Percentiles rank a stretch among this genome's conserved stretches.
phyloP scores from a whole-genome alignment of 35 echinoderm and acorn worm genomes.

The Amphiura filiformis region DNA sequence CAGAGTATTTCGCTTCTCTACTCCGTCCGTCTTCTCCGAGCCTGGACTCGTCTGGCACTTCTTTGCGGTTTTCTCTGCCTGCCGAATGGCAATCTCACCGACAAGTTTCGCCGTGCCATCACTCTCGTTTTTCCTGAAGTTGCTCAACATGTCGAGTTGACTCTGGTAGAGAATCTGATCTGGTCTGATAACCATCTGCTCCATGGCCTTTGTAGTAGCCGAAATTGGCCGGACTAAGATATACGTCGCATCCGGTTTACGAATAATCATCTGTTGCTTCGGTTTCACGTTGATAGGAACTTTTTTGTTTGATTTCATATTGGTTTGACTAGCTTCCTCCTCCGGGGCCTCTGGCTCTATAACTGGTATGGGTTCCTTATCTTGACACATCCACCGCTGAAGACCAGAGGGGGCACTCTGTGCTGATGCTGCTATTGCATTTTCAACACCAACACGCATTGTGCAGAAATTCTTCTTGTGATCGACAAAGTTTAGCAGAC shows the following conservation, averaged over 20 bases:
- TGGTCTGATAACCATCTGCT: constrained; percentile 74
- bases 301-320: not conserved
- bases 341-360: not conserved
- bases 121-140: constrained; percentile 60
- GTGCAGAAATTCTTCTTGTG: constrained; percentile 92
- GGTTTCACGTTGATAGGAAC: not conserved
- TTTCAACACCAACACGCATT: constrained; percentile 31
- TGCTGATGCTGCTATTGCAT: not conserved
- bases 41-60: no score
- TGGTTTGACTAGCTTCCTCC: not conserved
- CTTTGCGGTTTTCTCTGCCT: constrained; percentile 53
- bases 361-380: not conserved
- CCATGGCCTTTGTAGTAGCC: constrained; percentile 71
- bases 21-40: not conserved
- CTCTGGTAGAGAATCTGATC: constrained; percentile 74
- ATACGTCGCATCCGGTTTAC: not conserved
- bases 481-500: constrained; percentile 87
- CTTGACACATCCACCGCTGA: not conserved
- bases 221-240: constrained; percentile 14
- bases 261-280: not conserved
- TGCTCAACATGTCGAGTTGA: constrained; percentile 76
- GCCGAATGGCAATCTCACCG: constrained; percentile 88
- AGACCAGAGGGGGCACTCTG: not conserved
- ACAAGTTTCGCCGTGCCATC: constrained; percentile 74
- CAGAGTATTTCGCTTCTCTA: constrained; percentile 71